phyloP scores from a whole-genome alignment of 2,113 vertebrate species.

The Ammospiza caudacuta region DNA sequence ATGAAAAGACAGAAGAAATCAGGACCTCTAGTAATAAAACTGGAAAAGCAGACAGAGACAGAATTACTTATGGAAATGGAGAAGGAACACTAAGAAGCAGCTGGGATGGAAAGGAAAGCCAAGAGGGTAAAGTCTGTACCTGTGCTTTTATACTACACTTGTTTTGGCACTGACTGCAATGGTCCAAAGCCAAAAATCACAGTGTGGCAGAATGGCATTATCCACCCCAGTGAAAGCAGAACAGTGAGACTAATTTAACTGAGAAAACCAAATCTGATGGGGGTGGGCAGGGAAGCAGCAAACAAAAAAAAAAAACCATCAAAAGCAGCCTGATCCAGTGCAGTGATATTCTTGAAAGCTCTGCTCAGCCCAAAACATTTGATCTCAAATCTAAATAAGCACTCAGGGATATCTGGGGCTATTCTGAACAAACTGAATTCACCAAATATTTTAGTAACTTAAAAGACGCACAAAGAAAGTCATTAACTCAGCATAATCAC shows the following conservation, averaged over 20 bases:
- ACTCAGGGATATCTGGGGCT: not conserved
- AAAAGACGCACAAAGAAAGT: not conserved
- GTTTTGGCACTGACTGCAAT: not conserved
- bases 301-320: not conserved
- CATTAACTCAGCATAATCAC: not conserved
- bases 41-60: not conserved
- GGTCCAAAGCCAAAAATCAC: not conserved
- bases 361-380: not conserved
- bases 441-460: not conserved
- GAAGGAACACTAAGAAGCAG: not conserved
- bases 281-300: rapidly evolving
- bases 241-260: not conserved
- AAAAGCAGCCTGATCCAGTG: not conserved
- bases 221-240: not conserved
- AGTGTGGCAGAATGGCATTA: not conserved
- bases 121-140: not conserved
- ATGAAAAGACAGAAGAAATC: not conserved
- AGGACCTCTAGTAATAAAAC: not conserved
- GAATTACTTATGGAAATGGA: not conserved
- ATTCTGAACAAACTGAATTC: not conserved
- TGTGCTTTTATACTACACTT: not conserved
- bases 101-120: not conserved
- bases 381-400: not conserved
- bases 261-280: not conserved
- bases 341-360: not conserved